Conservation (phyloP, 1,140 invertebrate genomes). For the Dendroctonus valens region DNA sequence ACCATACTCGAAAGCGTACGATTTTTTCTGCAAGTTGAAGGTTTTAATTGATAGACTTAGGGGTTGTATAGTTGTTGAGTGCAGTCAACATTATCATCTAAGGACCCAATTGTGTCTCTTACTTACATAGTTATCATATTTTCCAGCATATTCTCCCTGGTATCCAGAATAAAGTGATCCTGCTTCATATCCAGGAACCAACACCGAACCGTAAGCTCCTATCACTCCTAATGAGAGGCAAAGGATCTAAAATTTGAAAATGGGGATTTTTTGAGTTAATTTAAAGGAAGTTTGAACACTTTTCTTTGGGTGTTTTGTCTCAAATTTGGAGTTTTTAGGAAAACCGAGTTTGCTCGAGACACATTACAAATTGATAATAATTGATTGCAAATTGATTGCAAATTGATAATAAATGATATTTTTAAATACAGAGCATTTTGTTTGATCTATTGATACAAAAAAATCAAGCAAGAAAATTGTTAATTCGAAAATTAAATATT, state of each 20-base stretch:
- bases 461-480: too few species aligned
- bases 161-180: slow-evolving; percentile 28
- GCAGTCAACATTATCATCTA: too few species aligned
- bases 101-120: background rate
- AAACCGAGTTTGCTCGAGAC: too few species aligned
- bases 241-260: slow-evolving; percentile 11
- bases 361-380: too few species aligned
- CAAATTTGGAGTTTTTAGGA: background rate
- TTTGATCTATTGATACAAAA: too few species aligned
- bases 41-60: too few species aligned
- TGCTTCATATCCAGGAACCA: slow-evolving; percentile 17
- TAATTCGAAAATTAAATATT: too few species aligned
- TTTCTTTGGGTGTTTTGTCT: background rate
- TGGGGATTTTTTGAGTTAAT: background rate
- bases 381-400: too few species aligned
- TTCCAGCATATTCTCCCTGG: slow-evolving; percentile 30
- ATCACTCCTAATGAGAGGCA: slow-evolving; percentile 10
- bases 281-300: background rate
- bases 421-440: too few species aligned
- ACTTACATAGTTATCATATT: slow-evolving; percentile 44
- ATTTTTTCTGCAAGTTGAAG: slow-evolving; percentile 35
- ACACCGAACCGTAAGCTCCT: slow-evolving; percentile 11
- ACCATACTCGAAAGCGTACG: slow-evolving; percentile 54
- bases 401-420: too few species aligned
- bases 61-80: too few species aligned